These are phyloP conservation scores for Macropodus opercularis DNA, from an alignment of 2,797 vertebrate species.

Conservation along the genomic window DNA sequence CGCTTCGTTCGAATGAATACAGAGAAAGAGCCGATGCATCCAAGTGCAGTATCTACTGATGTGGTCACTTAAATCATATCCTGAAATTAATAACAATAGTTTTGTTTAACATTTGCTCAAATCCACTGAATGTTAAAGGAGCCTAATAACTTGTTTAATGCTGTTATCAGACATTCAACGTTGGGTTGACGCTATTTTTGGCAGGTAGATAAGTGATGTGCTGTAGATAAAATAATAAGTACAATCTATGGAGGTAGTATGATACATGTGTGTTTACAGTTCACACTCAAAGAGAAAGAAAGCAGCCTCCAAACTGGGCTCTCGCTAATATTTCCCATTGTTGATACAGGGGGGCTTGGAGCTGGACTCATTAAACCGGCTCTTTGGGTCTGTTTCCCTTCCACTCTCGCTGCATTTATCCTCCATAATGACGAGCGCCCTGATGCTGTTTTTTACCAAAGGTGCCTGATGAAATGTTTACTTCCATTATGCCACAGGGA, in stretches of 20 bases:
- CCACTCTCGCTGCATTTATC: slow-evolving; percentile 56
- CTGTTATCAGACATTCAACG: not conserved
- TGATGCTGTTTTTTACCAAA: slow-evolving; percentile 45
- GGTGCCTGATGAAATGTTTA: slow-evolving; percentile 68
- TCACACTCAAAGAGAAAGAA: slow-evolving; percentile 11
- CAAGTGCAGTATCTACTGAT: slow-evolving; percentile 8
- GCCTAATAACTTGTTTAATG: not conserved
- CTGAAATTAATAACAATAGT: not conserved
- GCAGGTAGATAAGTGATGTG: not conserved
- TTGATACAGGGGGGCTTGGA: slow-evolving; percentile 37
- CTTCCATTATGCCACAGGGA: slow-evolving; percentile 56
- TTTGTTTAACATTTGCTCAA: slow-evolving; percentile 13
- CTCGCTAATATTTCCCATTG: slow-evolving; percentile 15
- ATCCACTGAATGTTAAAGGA: not conserved
- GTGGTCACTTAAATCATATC: slow-evolving; percentile 2
- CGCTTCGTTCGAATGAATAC: slow-evolving; percentile 48
- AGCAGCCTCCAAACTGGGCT: slow-evolving; percentile 14
- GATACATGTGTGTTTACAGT: slow-evolving; percentile 11
- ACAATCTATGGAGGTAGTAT: slow-evolving; percentile 6
- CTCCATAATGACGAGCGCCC: slow-evolving; percentile 49
- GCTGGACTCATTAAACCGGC: slow-evolving; percentile 47
- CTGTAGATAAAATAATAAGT: not conserved
- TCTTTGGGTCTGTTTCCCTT: slow-evolving; percentile 60
- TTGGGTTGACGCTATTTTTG: slow-evolving; percentile 7
- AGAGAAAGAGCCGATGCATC: slow-evolving; percentile 21